A percentile compares a stretch with the other conserved stretches of the same genome.
Conservation (phyloP, 2,113 vertebrate species). For the Sinosuthora webbiana region DNA sequence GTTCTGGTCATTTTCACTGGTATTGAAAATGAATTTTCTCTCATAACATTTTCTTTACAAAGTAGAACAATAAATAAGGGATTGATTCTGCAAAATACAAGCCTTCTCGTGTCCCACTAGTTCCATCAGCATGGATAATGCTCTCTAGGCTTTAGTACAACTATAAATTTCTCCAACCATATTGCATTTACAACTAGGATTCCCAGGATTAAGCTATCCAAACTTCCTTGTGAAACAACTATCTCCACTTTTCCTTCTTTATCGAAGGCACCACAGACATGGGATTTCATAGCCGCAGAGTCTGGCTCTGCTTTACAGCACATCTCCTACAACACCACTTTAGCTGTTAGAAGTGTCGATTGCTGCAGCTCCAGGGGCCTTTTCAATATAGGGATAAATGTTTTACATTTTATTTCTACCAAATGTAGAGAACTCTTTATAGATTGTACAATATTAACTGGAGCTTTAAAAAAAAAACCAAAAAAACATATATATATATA, state of each 20-base stretch:
- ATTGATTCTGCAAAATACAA: background rate
- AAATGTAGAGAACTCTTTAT: background rate
- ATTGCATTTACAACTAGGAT: background rate
- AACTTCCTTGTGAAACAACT: background rate
- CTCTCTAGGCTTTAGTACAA: background rate
- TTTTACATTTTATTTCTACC: background rate
- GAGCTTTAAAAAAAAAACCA: no score
- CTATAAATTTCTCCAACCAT: background rate
- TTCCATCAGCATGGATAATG: background rate
- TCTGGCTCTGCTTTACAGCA: background rate
- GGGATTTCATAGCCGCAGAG: background rate
- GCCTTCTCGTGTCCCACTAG: no score
- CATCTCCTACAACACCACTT: accelerated
- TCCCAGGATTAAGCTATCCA: background rate
- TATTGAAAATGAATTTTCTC: background rate
- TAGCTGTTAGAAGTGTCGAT: background rate
- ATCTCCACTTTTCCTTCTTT: background rate
- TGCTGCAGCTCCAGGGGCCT: background rate
- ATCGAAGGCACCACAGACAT: background rate
- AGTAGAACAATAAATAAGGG: background rate
- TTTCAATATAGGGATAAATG: background rate
- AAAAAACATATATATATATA: no score
- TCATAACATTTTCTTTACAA: background rate
- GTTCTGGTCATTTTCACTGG: background rate
- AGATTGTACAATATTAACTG: background rate